Conservation (phyloP, 1,140 invertebrate species). For the Zelostemma sp. region DNA sequence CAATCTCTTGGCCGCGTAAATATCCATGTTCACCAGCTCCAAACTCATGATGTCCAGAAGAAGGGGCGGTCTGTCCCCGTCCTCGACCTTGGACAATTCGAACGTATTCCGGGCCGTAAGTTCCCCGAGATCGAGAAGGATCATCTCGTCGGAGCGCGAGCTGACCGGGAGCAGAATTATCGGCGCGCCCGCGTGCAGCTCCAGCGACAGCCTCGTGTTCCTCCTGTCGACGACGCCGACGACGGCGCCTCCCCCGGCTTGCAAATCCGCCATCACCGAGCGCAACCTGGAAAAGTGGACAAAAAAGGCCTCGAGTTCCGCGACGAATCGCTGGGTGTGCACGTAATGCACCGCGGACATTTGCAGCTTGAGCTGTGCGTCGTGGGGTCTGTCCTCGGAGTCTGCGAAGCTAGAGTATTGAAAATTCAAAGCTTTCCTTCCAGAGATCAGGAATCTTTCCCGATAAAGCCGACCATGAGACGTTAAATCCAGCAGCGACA, state of each 20-base stretch:
- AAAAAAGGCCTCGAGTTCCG: slow-evolving; percentile 89
- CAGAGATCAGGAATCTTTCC: slow-evolving; percentile 88
- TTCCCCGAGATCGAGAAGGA: slow-evolving; percentile 87
- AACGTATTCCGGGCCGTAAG: slow-evolving; percentile 85
- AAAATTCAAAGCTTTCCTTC: slow-evolving; percentile 85
- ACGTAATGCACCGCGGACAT: slow-evolving; percentile 93
- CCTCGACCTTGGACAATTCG: slow-evolving; percentile 72
- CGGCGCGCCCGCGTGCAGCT: slow-evolving; percentile 83
- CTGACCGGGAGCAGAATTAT: slow-evolving; percentile 90
- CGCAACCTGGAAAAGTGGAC: slow-evolving; percentile 88
- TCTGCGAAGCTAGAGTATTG: slow-evolving; percentile 75
- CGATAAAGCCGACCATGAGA: slow-evolving; percentile 82
- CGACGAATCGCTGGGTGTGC: slow-evolving; percentile 94
- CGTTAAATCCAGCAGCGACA: slow-evolving; percentile 86
- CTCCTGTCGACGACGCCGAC: slow-evolving; percentile 60
- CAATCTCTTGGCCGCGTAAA: slow-evolving; percentile 78
- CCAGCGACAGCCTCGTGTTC: slow-evolving; percentile 73
- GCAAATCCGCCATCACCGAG: slow-evolving; percentile 75
- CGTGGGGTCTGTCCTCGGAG: slow-evolving; percentile 73
- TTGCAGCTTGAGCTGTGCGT: slow-evolving; percentile 83
- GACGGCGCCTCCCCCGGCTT: slow-evolving; percentile 62
- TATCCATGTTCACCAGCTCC: slow-evolving; percentile 85
- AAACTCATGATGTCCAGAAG: slow-evolving; percentile 84
- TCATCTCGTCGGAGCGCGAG: slow-evolving; percentile 81
- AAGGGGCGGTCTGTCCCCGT: slow-evolving; percentile 56